Conservation (phyloP, 2,797 vertebrate species). For the Pelobates cultripes region DNA sequence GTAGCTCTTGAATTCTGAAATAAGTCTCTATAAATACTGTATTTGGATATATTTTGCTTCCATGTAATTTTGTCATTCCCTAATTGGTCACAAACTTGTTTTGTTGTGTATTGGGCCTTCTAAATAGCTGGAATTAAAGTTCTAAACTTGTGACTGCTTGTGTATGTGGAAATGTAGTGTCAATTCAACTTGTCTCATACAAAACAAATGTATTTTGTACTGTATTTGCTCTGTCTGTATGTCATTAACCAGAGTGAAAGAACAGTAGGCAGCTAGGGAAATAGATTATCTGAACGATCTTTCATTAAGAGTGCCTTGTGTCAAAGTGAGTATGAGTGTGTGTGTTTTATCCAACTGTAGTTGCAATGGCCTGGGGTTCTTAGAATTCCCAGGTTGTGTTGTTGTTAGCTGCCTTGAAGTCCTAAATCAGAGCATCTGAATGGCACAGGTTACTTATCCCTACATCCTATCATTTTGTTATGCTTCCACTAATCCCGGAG, state of each 20-base stretch:
- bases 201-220: neutral
- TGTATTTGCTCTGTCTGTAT: too few species aligned
- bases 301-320: too few species aligned
- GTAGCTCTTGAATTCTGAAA: neutral
- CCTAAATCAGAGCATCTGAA: too few species aligned
- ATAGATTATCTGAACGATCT: neutral
- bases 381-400: too few species aligned
- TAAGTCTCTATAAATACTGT: neutral
- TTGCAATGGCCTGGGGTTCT: too few species aligned
- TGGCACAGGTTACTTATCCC: too few species aligned
- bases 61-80: conserved; percentile 10
- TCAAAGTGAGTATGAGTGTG: too few species aligned
- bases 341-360: too few species aligned
- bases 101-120: neutral
- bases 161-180: neutral
- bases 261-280: neutral
- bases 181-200: neutral
- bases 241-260: neutral
- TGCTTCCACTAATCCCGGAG: too few species aligned
- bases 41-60: neutral
- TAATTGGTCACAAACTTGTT: neutral
- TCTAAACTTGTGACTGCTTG: neutral
- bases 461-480: too few species aligned
- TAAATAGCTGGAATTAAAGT: neutral
- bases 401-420: too few species aligned